These are phyloP conservation scores for Emys orbicularis DNA, from an alignment of 2,797 vertebrate genomes.

Conservation along the genomic window DNA sequence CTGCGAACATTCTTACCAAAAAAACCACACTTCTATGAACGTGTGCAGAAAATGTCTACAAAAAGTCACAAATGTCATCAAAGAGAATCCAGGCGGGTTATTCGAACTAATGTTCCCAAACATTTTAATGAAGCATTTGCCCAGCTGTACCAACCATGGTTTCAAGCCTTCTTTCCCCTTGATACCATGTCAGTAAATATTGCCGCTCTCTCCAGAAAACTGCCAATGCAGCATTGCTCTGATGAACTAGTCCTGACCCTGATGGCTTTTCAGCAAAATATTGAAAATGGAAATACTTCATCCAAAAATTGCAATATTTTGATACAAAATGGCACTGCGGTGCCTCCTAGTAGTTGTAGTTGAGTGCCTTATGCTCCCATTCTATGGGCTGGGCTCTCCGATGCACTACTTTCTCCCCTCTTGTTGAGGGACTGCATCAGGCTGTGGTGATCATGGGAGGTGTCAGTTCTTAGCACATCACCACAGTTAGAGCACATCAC, in stretches of 20 bases:
- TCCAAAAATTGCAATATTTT: background rate
- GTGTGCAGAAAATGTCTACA: background rate
- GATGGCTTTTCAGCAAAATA: conserved; percentile 16
- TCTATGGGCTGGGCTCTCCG: fast-evolving
- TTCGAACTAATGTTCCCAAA: no score
- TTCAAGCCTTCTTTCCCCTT: background rate
- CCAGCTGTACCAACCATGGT: background rate
- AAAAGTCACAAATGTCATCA: background rate
- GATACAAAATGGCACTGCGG: background rate
- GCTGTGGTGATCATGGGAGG: background rate
- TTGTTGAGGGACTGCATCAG: background rate
- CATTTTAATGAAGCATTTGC: conserved; percentile 3
- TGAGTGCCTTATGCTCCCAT: background rate
- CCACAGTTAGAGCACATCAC: background rate
- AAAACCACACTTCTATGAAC: background rate
- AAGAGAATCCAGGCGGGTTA: background rate
- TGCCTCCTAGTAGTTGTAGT: background rate
- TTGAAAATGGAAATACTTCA: background rate
- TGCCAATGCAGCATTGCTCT: background rate
- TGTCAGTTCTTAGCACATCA: background rate
- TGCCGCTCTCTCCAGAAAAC: background rate
- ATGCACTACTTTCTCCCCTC: background rate
- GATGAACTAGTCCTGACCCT: background rate
- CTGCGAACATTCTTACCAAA: background rate
- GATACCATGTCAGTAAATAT: background rate